Percentiles rank a stretch among this genome's conserved stretches.
Evolutionary conservation across 2,888 invertebrate genomes (phyloP).

Genomic region (Catocala fraxini): DNA sequence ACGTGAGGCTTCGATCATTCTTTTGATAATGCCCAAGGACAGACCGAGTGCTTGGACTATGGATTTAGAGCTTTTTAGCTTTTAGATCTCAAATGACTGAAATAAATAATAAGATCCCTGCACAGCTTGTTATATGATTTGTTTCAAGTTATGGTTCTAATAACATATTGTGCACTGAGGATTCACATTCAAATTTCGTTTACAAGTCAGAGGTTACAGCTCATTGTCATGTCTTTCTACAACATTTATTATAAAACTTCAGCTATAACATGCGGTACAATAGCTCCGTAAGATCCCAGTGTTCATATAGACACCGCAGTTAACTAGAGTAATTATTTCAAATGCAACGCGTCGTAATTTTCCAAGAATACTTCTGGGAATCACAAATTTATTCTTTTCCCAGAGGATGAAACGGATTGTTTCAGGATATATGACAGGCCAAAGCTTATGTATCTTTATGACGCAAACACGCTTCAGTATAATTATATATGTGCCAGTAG

Average conservation of each 20-base stretch:
- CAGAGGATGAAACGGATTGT: conserved; percentile 24
- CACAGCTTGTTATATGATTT: too few species aligned
- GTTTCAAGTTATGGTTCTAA: too few species aligned
- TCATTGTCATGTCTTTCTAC: not conserved
- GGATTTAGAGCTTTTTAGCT: too few species aligned
- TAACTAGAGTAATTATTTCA: conserved; percentile 22
- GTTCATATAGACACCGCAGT: conserved; percentile 24
- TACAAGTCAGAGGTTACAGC: too few species aligned
- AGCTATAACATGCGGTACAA: conserved; percentile 19
- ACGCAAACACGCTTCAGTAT: conserved; percentile 17
- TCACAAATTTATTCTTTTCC: conserved; percentile 17
- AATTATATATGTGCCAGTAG: conserved; percentile 28
- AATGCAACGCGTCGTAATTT: conserved; percentile 13
- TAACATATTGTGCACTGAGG: too few species aligned
- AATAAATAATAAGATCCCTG: too few species aligned
- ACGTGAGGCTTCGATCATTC: too few species aligned
- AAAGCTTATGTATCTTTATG: conserved; percentile 28
- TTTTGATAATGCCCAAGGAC: too few species aligned
- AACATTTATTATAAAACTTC: conserved; percentile 37
- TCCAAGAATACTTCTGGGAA: conserved; percentile 16
- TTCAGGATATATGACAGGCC: conserved; percentile 14
- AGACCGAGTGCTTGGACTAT: too few species aligned
- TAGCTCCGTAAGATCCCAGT: conserved; percentile 18
- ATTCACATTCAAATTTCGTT: too few species aligned
- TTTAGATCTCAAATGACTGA: too few species aligned